Percentiles rank a stretch among this genome's conserved stretches.
phyloP scores from a whole-genome alignment of 1,140 invertebrate species.

The Heliconius nattereri region DNA sequence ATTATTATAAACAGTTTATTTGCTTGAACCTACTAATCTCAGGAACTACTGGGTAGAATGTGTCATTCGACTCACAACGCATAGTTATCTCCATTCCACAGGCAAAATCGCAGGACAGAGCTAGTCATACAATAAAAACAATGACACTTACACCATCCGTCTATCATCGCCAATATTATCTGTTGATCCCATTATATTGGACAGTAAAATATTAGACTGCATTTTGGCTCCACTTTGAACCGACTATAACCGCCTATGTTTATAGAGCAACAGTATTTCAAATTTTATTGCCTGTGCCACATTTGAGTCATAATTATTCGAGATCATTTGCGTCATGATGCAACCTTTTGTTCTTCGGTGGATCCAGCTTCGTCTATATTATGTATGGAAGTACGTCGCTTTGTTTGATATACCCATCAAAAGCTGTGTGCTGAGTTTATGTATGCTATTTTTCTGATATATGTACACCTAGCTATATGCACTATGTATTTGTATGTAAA shows the following conservation, averaged over 20 bases:
- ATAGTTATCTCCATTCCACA: not conserved
- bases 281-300: slow-evolving; percentile 25
- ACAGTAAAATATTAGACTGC: slow-evolving; percentile 25
- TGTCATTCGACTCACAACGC: too few relatives aligned
- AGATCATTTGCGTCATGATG: slow-evolving; percentile 27
- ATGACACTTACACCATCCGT: not conserved
- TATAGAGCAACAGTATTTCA: slow-evolving; percentile 24
- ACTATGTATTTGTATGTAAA: too few relatives aligned
- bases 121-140: not conserved
- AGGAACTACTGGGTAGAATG: too few relatives aligned
- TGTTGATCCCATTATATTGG: slow-evolving; percentile 19
- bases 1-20: too few relatives aligned
- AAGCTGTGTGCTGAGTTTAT: not conserved
- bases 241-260: slow-evolving; percentile 15
- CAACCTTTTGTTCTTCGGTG: slow-evolving; percentile 27
- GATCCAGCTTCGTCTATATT: slow-evolving; percentile 6
- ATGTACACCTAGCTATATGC: not conserved
- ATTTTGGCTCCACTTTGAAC: slow-evolving; percentile 25
- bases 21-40: too few relatives aligned
- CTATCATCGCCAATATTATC: slow-evolving; percentile 13
- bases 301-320: slow-evolving; percentile 27
- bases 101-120: not conserved
- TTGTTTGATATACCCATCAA: slow-evolving; percentile 4
- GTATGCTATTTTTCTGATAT: not conserved
- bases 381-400: slow-evolving; percentile 6